These are phyloP conservation scores for Antedon mediterranea DNA, from an alignment of 53 echinoderm and acorn worm genomes.

Conservation along the genomic window DNA sequence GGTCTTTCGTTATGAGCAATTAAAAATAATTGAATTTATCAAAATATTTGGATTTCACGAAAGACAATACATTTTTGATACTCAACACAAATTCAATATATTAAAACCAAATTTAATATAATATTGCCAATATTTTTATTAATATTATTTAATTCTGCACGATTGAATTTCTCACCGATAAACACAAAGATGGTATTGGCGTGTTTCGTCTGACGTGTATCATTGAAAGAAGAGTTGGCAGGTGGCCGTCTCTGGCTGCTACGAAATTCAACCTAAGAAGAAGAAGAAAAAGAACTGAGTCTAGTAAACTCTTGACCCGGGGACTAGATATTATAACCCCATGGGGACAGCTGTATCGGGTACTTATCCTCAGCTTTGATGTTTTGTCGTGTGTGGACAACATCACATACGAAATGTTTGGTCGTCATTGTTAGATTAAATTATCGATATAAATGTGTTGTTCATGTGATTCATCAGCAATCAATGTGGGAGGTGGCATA, in stretches of 20 bases:
- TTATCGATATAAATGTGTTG: background rate
- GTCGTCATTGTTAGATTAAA: background rate
- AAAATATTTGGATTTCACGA: too few relatives aligned
- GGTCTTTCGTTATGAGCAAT: too few relatives aligned
- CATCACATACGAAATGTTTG: background rate
- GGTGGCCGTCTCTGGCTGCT: conserved; percentile 8
- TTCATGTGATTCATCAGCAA: background rate
- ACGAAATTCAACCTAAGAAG: conserved; percentile 6
- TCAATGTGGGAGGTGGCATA: background rate
- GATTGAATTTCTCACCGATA: conserved; percentile 3
- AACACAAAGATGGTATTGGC: conserved; percentile 11
- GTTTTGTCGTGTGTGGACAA: background rate
- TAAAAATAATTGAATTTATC: too few relatives aligned
- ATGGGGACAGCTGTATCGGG: background rate
- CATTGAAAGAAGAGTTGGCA: conserved; percentile 12
- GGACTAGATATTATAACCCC: background rate
- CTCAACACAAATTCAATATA: too few relatives aligned
- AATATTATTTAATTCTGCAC: background rate
- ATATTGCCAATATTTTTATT: too few relatives aligned
- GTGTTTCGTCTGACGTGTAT: conserved; percentile 11
- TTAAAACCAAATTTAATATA: too few relatives aligned
- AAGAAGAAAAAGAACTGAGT: background rate
- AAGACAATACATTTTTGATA: too few relatives aligned
- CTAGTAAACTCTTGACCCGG: background rate
- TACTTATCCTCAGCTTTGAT: background rate